Evolutionary conservation across 2,113 vertebrate genomes (phyloP), one percentile per base, ranked within the genome.

Genomic region (Melanotaenia duboulayi): DNA sequence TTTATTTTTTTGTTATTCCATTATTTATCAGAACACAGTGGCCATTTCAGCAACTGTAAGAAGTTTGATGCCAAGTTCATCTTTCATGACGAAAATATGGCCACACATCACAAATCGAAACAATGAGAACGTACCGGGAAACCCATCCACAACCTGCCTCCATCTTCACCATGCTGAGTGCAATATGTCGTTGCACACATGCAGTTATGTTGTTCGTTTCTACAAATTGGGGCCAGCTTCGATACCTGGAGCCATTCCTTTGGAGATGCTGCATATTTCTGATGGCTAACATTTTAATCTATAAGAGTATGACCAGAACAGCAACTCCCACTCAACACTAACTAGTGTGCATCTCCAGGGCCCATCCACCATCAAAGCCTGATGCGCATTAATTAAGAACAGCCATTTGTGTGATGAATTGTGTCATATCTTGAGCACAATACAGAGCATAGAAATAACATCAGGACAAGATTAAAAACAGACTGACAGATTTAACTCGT

Each of bases 351-450:
- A 61, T 60, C 78, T 76, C 25, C 55, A 40, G 66, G 60, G 76
- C 11, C 11, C 1, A 24, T 39, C 64, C 2, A 3, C 44, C 65
- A 71, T 74, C 67, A 74, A 65, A 85, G 60, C 55, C 65, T 48
- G 22, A 60, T 24, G 55, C 61, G 25, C 73, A 25, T 57, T 86
- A 74, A 82, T 86, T 71, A 78, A 84, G 75, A 82, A 54, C 51
- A 65, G 20, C 24, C 32, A 56, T 63, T 75, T 75, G 59, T 69
- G 63, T 49, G 61, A 69, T 73, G 66, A 54, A 67, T 67, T 74
- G 51, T 61, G 49, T 64, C 20, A 76, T 35, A 76, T 71, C 65
- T 65, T 24, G 22, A 52, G 67, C 52, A 14, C 61, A 28, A 48
- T 2, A 32, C 37, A 46, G 63, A 39, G 49, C 52, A 59, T 10